phyloP scores from a whole-genome alignment of 2,888 invertebrate genomes.

The Sinopyrophorus schimmeli region DNA sequence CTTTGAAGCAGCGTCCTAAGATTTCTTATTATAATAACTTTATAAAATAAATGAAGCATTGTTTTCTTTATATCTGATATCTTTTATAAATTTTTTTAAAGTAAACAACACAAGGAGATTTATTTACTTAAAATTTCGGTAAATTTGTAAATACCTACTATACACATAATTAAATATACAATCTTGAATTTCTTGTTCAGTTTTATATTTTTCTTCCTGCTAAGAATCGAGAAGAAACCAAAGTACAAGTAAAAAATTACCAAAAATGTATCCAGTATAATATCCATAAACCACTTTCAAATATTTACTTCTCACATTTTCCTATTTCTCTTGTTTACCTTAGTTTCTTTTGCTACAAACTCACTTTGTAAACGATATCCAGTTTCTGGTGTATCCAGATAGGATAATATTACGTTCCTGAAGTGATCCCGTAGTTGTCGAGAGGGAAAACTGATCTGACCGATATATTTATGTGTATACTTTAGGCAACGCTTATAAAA shows the following conservation, averaged over 20 bases:
- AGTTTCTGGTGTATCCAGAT: conserved; percentile 33
- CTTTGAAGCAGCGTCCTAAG: too few relatives aligned
- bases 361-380: conserved; percentile 41
- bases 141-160: too few relatives aligned
- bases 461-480: conserved; percentile 27
- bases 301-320: conserved; percentile 39
- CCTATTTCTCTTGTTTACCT: conserved; percentile 42
- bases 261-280: conserved; percentile 22
- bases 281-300: conserved; percentile 38
- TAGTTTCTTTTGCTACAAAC: conserved; percentile 36
- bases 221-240: background rate
- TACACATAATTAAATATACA: too few relatives aligned
- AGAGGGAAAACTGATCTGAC: conserved; percentile 21
- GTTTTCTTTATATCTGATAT: too few relatives aligned
- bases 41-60: too few relatives aligned
- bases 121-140: too few relatives aligned
- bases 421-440: conserved; percentile 18
- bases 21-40: too few relatives aligned
- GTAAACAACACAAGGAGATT: too few relatives aligned
- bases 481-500: conserved; percentile 30
- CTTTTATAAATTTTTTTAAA: too few relatives aligned
- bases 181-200: too few relatives aligned
- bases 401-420: conserved; percentile 31
- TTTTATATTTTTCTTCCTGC: too few relatives aligned
- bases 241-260: conserved; percentile 7